Conservation (phyloP, 2,888 invertebrate genomes). For the Chrysotoxum bicinctum region DNA sequence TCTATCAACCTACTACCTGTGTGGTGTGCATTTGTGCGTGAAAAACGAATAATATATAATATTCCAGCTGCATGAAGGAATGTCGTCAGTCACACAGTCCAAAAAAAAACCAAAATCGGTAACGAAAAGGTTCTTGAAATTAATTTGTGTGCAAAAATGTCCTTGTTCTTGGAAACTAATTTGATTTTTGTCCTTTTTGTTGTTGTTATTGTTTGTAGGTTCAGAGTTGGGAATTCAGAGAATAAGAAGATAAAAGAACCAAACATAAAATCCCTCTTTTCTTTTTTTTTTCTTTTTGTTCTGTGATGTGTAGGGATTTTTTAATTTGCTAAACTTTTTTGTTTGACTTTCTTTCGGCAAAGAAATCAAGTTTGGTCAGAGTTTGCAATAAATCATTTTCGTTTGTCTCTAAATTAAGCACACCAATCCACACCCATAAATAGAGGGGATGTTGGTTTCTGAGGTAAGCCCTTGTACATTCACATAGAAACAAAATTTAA, state of each 20-base stretch:
- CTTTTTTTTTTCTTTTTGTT: background rate
- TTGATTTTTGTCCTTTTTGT: conserved; percentile 9
- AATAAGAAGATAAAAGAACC: background rate
- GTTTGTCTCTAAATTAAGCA: conserved; percentile 10
- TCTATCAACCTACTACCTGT: conserved; percentile 27
- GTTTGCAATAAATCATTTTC: conserved; percentile 52
- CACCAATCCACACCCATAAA: conserved; percentile 3
- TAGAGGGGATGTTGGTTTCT: conserved; percentile 11
- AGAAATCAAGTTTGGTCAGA: conserved; percentile 60
- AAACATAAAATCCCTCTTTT: conserved; percentile 26
- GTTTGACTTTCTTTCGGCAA: conserved; percentile 54
- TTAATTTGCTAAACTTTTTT: background rate
- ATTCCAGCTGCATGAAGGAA: conserved; percentile 22
- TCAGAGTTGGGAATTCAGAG: background rate
- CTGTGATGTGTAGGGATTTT: background rate
- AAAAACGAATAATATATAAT: background rate
- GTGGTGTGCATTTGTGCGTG: conserved; percentile 24
- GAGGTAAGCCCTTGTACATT: conserved; percentile 9
- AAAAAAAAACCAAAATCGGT: background rate
- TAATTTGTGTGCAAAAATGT: conserved; percentile 15
- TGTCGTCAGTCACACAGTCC: background rate
- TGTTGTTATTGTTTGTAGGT: background rate
- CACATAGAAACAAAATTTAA: conserved; percentile 21
- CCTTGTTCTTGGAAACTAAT: conserved; percentile 21
- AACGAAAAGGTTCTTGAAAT: background rate